Evolutionary conservation across 1,140 invertebrate species (phyloP), one percentile per base, ranked within the genome.

Genomic region (Ericerus pela): DNA sequence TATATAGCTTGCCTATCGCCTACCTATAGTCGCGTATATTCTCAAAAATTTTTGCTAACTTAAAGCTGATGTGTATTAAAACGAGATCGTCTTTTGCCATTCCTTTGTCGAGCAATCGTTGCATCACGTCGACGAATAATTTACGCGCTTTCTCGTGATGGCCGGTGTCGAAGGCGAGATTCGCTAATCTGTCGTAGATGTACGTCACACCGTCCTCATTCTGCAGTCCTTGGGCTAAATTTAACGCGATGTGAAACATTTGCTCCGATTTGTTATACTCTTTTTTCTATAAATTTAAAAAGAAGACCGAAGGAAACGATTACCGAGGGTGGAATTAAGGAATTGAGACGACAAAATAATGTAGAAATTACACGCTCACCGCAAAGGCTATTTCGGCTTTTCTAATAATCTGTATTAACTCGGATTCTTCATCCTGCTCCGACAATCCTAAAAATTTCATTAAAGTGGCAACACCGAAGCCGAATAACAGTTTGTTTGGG

Each of bases 121-220:
- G 80, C 70, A 92, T 79, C 4, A 93, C 84, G 43, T 77, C 76
- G 14, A 82, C 73, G 72, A 90, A 96, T 24, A 96, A 68, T 55
- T 77, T 77, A 66, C 94, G 83, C 10, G 91, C 88, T 70, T 91
- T 92, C 59, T 78, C 72, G 62, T 80, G 79, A 57, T 93, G 75
- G 38, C 79, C 78, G 43, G 73, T 71, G 62, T 85, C 75, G 64
- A 90, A 79, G 14, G 89, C 88, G 51, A 94, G 71, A 72, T 96
- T 93, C 5, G 89, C 91, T 78, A 96, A 80, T 8, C 89, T 64
- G 73, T 95, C 90, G 66, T 85, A 92, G 56, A 93, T 80, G 63
- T 93, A 92, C 8, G 85, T 84, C 51, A 90, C 72, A 26, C 81
- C 88, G 61, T 85, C 71, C 59, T 78, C 65, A 69, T 86, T 78